phyloP scores from a whole-genome alignment of 2,888 invertebrate species.

The Branchipolynoe longqiensis region DNA sequence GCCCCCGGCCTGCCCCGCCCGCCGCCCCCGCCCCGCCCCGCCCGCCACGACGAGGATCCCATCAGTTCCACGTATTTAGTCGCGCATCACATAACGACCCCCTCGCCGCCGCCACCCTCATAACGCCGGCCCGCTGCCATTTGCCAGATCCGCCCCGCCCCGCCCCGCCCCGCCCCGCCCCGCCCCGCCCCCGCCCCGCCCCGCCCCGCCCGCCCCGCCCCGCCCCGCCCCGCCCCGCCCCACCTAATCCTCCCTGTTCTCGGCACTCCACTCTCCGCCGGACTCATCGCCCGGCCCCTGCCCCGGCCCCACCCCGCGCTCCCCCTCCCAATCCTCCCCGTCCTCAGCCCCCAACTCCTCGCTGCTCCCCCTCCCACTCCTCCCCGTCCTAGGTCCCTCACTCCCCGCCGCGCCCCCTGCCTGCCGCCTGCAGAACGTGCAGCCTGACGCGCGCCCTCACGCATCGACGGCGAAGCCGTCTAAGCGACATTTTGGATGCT shows the following conservation, averaged over 20 bases:
- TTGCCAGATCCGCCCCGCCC: background rate
- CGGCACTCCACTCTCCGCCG: too few species aligned
- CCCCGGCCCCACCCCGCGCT: too few species aligned
- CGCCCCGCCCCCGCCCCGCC: background rate
- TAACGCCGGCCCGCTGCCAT: background rate
- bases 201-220: background rate
- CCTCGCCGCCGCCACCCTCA: background rate
- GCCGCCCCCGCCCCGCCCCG: background rate
- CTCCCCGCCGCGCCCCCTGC: too few species aligned
- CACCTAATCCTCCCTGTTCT: too few species aligned
- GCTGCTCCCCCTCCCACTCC: too few species aligned
- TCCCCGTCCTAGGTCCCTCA: too few species aligned
- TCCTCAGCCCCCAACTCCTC: too few species aligned
- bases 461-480: background rate
- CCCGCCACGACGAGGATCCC: background rate
- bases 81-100: slow-evolving; percentile 4
- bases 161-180: background rate
- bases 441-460: too few species aligned
- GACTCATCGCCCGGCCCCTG: too few species aligned
- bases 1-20: background rate
- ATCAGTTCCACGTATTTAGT: slow-evolving; percentile 14
- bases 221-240: background rate
- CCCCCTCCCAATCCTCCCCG: too few species aligned
- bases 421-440: too few species aligned
- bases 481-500: background rate